Base-by-base conservation (phyloP, 2,113 vertebrate species). In the Passer domesticus region DNA sequence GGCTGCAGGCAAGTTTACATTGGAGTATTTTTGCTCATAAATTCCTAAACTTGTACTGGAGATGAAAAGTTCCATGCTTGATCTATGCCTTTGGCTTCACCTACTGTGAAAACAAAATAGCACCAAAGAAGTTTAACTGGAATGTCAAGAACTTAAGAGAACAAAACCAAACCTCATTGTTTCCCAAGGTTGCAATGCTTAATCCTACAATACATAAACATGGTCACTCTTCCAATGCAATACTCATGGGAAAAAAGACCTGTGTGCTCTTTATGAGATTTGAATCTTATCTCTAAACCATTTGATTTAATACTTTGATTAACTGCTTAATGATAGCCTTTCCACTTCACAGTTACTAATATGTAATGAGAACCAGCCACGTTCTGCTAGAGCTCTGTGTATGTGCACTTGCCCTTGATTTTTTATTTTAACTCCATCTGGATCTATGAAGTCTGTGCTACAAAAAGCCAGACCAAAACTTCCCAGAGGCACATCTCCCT, bases 401-500 rank as follows among this genome's bases (percentile, higher is more conserved):
- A 92, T 76, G 81, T 96, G 94, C 94, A 97, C 96, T 82, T 97
- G 83, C 94, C 97, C 10, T 97, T 93, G 73, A 95, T 95, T 43
- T 58, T 67, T 69, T 33, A 58, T 78, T 66, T 84, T 68, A 78
- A 96, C 94, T 49, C 89, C 92, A 80, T 97, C 94, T 52, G 95
- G 64, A 94, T 97, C 96, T 96, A 89, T 81, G n/a, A 93, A 92
- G 88, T 88, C 97, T 94, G 77, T 31, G 95, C 87, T 39, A 97
- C 97, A 83, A 76, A 92, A 83, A 76, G 12, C 10, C 90, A 97
- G 70, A 82, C 96, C 97, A 55, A 96, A 97, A 67, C 96, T 92
- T 87, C 94, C 96, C 76, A 97, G 96, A 78, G 97, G 77, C n/a
- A 95, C 41, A 9, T 97, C 94, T 94, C 96, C 90, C 39, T 96